Conservation (phyloP, 1,140 invertebrate species). For the Nasonia longicornis region DNA sequence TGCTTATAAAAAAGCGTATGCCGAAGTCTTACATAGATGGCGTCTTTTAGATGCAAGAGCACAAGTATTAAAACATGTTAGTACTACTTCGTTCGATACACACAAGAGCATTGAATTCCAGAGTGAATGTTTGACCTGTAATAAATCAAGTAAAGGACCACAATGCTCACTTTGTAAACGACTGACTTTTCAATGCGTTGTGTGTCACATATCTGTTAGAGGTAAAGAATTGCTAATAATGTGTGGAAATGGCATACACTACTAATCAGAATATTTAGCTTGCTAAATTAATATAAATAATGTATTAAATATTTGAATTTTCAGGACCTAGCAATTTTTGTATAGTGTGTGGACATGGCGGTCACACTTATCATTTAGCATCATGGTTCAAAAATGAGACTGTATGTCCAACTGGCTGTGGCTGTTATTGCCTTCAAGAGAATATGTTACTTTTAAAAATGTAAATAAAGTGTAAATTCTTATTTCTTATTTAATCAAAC, state of each 20-base stretch:
- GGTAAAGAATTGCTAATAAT: constrained; percentile 67
- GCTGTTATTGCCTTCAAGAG: constrained; percentile 86
- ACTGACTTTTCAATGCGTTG: constrained; percentile 80
- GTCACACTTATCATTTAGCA: constrained; percentile 85
- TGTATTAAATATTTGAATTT: constrained; percentile 28
- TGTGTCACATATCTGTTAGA: constrained; percentile 88
- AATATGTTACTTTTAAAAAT: constrained; percentile 61
- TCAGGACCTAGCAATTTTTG: constrained; percentile 82
- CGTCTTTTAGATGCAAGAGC: constrained; percentile 85
- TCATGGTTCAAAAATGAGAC: constrained; percentile 81
- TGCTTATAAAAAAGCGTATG: constrained; percentile 88
- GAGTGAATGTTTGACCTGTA: constrained; percentile 80
- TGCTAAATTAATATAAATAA: background rate
- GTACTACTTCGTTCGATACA: constrained; percentile 68
- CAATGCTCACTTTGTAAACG: constrained; percentile 80
- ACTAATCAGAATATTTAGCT: constrained; percentile 8
- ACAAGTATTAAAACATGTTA: constrained; percentile 84
- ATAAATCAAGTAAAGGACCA: constrained; percentile 70
- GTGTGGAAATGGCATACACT: too few relatives aligned
- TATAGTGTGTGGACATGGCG: constrained; percentile 89
- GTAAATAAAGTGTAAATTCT: constrained; percentile 48
- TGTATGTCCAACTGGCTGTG: constrained; percentile 86
- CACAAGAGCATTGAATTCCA: constrained; percentile 82
- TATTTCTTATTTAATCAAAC: constrained; percentile 25
- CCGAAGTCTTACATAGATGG: constrained; percentile 89